Evolutionary conservation across 2,888 invertebrate genomes (phyloP).

Genomic region (Acrobasis consociella): DNA sequence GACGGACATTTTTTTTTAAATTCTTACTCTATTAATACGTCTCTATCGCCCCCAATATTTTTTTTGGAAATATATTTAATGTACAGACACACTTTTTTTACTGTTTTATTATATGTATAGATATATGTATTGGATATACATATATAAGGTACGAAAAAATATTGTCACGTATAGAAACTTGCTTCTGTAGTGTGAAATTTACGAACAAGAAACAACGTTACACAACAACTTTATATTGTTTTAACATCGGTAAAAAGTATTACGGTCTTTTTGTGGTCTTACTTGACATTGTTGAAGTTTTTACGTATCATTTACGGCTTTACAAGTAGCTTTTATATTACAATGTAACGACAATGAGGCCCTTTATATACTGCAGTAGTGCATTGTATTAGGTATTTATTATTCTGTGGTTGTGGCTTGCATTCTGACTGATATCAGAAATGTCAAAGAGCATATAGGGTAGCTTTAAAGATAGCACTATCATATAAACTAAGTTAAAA

Average conservation of each 20-base stretch:
- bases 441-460: neutral
- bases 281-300: conserved; percentile 1
- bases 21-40: too few species aligned
- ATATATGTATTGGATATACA: too few species aligned
- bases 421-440: neutral
- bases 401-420: neutral
- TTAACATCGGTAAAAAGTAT: neutral
- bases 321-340: neutral
- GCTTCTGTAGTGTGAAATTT: neutral
- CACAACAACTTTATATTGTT: neutral
- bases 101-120: too few species aligned
- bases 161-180: too few species aligned
- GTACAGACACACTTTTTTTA: too few species aligned
- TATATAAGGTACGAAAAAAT: too few species aligned
- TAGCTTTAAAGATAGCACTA: neutral
- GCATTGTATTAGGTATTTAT: too few species aligned
- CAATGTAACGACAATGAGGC: neutral
- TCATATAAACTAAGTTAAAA: too few species aligned
- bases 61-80: too few species aligned
- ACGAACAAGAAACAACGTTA: neutral
- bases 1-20: too few species aligned
- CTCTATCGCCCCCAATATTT: too few species aligned
- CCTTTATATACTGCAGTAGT: neutral
- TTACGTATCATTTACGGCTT: conserved; percentile 4
- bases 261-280: neutral